Conservation (phyloP, 2,888 invertebrate genomes). For the Dasysyrphus tricinctus region DNA sequence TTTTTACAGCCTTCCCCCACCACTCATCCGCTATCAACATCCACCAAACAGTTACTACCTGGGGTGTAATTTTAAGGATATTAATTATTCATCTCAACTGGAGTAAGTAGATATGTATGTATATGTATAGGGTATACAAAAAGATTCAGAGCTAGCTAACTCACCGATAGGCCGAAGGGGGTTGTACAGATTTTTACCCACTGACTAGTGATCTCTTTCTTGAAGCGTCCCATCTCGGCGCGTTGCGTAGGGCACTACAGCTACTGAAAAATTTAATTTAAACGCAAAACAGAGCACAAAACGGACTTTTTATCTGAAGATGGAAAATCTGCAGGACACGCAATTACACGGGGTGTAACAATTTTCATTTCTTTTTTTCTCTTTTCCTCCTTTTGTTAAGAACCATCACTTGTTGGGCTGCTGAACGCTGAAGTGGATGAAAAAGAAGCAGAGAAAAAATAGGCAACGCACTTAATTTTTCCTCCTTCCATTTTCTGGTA, state of each 20-base stretch:
- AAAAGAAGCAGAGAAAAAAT: slow-evolving; percentile 55
- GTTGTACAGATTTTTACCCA: slow-evolving; percentile 47
- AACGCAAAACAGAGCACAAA: slow-evolving; percentile 59
- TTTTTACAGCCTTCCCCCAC: slow-evolving; percentile 24
- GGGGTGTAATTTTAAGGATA: slow-evolving; percentile 74
- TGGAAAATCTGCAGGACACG: slow-evolving; percentile 71
- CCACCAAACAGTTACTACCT: slow-evolving; percentile 59
- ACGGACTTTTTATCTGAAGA: slow-evolving; percentile 63
- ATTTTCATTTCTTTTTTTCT: slow-evolving; percentile 47
- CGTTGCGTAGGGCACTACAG: slow-evolving; percentile 28
- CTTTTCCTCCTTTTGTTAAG: slow-evolving; percentile 55
- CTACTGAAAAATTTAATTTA: slow-evolving; percentile 73
- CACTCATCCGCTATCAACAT: slow-evolving; percentile 14
- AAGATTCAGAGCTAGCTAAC: slow-evolving; percentile 56
- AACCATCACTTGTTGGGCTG: slow-evolving; percentile 69
- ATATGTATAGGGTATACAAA: slow-evolving; percentile 14
- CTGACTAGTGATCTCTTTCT: slow-evolving; percentile 57
- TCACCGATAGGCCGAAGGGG: slow-evolving; percentile 38
- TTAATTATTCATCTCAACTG: slow-evolving; percentile 74
- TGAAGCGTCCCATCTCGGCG: slow-evolving; percentile 39
- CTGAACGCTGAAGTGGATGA: slow-evolving; percentile 28
- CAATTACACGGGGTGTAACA: slow-evolving; percentile 74
- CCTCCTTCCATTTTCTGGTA: slow-evolving; percentile 39
- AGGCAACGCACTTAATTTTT: slow-evolving; percentile 72
- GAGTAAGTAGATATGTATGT: slow-evolving; percentile 18